Percentiles rank a stretch among this genome's conserved stretches.
These are phyloP conservation scores for Bergia puertoricense DNA, from an alignment of 92 coral and sea anemone genomes.

Conservation along the genomic window DNA sequence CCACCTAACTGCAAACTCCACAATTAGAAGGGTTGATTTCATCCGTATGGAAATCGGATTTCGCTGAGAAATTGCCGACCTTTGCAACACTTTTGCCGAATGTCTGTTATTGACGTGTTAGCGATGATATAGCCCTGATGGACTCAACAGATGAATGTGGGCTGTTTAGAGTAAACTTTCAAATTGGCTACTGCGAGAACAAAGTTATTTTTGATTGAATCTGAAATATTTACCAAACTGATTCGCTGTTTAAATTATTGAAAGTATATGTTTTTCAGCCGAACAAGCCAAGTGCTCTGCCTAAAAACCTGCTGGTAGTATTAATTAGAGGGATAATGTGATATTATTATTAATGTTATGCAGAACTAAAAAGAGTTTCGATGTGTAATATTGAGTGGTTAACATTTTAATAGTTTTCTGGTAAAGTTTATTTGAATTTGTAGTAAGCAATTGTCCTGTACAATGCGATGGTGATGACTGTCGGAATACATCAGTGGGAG, in stretches of 20 bases:
- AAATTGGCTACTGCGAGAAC: neutral
- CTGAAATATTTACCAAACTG: neutral
- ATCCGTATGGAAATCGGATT: conserved; percentile 6
- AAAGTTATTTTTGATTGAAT: too few species aligned
- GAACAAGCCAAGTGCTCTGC: neutral
- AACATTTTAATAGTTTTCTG: neutral
- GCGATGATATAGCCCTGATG: neutral
- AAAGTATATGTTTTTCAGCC: neutral
- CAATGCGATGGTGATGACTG: neutral
- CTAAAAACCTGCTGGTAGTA: neutral
- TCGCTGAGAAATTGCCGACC: neutral
- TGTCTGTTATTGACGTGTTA: neutral
- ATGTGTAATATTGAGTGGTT: neutral
- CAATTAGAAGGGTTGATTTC: too few species aligned
- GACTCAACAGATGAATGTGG: conserved; percentile 4
- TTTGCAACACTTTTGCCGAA: conserved; percentile 2
- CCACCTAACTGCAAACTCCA: neutral
- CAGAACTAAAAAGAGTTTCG: neutral
- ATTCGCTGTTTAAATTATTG: neutral
- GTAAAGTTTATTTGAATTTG: neutral
- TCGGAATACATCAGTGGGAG: neutral
- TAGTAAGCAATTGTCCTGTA: too few species aligned
- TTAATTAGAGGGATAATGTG: neutral
- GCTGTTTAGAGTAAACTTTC: too few species aligned
- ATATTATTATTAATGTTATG: too few species aligned